Evolutionary conservation across 2,797 vertebrate species (phyloP).

Genomic region (Catharus ustulatus): DNA sequence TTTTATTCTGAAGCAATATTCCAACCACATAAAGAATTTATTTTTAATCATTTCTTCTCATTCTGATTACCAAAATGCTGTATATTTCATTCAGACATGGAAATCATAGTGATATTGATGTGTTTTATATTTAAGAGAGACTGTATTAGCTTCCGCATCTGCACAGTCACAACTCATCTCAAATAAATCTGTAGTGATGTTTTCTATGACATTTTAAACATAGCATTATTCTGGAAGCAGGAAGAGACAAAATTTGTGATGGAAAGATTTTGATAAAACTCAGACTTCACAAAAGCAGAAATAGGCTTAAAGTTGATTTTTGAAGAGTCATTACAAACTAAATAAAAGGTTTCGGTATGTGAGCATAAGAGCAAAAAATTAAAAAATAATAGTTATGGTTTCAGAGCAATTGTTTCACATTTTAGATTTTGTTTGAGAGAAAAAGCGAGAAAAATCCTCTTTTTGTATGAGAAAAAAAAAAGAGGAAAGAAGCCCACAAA

Average conservation of each 20-base stretch:
- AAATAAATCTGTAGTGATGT: neutral
- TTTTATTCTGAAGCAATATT: neutral
- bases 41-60: neutral
- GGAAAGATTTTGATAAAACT: neutral
- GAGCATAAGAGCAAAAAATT: neutral
- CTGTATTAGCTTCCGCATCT: neutral
- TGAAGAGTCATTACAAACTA: neutral
- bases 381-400: neutral
- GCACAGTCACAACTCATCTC: neutral
- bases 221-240: neutral
- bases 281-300: neutral
- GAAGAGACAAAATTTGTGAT: neutral
- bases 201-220: neutral
- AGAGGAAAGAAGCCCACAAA: fast-evolving
- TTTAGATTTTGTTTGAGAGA: neutral
- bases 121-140: neutral
- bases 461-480: neutral
- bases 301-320: neutral
- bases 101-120: neutral
- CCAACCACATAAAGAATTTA: neutral
- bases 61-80: neutral
- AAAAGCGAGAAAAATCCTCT: neutral
- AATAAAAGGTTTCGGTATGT: neutral
- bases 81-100: neutral
- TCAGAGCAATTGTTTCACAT: neutral